Conservation (phyloP, 2,113 vertebrate genomes). For the Chloroceryle aenea region DNA sequence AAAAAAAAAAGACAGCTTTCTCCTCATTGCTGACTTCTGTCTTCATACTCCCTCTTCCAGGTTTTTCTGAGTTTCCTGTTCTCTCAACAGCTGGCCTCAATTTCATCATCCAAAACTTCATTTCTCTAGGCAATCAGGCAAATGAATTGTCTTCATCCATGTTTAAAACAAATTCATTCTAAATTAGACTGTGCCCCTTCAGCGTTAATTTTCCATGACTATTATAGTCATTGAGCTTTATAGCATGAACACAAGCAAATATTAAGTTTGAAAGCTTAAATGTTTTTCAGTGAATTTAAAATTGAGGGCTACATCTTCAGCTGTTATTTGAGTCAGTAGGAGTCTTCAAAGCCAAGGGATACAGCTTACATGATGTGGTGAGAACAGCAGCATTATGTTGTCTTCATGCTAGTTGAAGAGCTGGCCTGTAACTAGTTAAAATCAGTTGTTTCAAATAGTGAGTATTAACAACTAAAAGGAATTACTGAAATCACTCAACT, state of each 20-base stretch:
- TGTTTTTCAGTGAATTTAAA: constrained; percentile 34
- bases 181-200: constrained; percentile 52
- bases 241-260: constrained; percentile 61
- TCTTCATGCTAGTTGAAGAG: neutral
- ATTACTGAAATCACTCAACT: neutral
- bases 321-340: neutral
- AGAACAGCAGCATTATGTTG: neutral
- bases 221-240: constrained; percentile 63
- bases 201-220: constrained; percentile 62
- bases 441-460: neutral
- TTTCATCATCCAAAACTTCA: constrained; percentile 53
- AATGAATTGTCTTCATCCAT: constrained; percentile 60
- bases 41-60: neutral
- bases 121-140: constrained; percentile 56
- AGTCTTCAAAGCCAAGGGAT: neutral
- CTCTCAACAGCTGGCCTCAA: constrained; percentile 58
- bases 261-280: constrained; percentile 47
- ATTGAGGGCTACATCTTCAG: neutral
- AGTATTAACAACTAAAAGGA: neutral
- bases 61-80: constrained; percentile 23
- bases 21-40: neutral
- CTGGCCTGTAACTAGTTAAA: neutral
- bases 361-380: neutral
- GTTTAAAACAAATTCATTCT: constrained; percentile 62
- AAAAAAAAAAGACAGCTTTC: neutral